Evolutionary conservation across 2,113 vertebrate genomes (phyloP), one percentile per base, ranked within the genome.

Genomic region (Poecilia latipinna): DNA sequence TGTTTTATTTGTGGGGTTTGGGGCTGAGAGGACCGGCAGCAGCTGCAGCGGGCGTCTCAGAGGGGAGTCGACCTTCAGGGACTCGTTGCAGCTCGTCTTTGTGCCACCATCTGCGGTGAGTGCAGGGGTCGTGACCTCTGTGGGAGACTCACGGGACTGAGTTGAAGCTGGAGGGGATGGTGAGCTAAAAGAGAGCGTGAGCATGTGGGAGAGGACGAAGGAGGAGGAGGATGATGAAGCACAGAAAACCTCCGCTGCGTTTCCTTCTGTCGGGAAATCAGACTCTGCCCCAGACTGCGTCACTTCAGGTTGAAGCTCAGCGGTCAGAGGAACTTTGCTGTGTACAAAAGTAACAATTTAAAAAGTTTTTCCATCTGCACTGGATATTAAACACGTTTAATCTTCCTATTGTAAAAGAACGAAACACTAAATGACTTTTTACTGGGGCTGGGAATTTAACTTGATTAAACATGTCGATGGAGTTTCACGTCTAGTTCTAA

Each of bases 61-160:
- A 42, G 77, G 15, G 68, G 44, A 51, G 63, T 11, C 57, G 5
- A 61, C 57, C 72, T 77, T 80, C 28, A 22, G 22, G 78, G 90
- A 76, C 39, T 69, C 44, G 73, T 75, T 79, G 82, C 83, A 74
- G 74, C 77, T 54, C 82, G 68, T 75, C 83, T 82, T 91, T 90
- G 89, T 92, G 82, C 70, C 77, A 61, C 93, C 91, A 92, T 92
- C 93, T 93, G 93, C 33, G 44, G 81, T 76, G 75, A 85, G 81
- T 64, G 73, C 42, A 69, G 63, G 67, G 70, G 90, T 84, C 71
- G 17, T 2, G 81, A 88, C 91, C 93, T 72, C 86, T 3, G 57
- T 62, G 72, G 68, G 54, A 70, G 82, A 32, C 70, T 72, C 68
- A 28, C 61, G 79, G 76, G 69, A 82, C 85, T 77, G 77, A 83